These are phyloP conservation scores for Amiota mariae DNA, from an alignment of 2,888 invertebrate species.

Conservation along the genomic window DNA sequence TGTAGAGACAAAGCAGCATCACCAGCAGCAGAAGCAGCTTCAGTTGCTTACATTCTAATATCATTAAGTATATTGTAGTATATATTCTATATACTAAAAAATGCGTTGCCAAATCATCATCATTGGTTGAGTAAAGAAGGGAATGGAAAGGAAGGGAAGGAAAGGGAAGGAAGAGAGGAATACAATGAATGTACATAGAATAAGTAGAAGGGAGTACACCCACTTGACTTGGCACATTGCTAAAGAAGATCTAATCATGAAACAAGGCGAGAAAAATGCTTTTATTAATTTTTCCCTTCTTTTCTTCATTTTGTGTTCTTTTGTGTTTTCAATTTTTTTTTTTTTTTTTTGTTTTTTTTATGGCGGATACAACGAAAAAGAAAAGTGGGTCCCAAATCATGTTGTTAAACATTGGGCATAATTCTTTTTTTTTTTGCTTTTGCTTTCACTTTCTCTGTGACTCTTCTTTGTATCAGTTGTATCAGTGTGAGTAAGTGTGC, in stretches of 20 bases:
- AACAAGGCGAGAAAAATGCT: slow-evolving; percentile 45
- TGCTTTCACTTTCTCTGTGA: no score
- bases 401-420: slow-evolving; percentile 20
- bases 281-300: slow-evolving; percentile 54
- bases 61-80: slow-evolving; percentile 38
- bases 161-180: no score
- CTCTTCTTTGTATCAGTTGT: neutral
- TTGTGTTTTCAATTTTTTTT: slow-evolving; percentile 34
- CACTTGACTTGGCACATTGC: neutral
- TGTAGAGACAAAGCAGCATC: neutral
- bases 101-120: no score
- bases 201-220: no score
- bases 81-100: no score
- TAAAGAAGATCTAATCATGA: slow-evolving; percentile 52
- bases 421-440: slow-evolving; percentile 14
- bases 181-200: no score
- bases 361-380: neutral
- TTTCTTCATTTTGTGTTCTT: slow-evolving; percentile 39
- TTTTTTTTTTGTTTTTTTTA: slow-evolving; percentile 29
- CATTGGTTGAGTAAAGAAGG: no score
- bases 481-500: slow-evolving; percentile 13
- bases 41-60: slow-evolving; percentile 58
- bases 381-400: slow-evolving; percentile 37
- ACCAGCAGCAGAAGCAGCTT: neutral
- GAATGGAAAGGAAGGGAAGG: no score